Evolutionary conservation across 2,113 vertebrate genomes (phyloP), one percentile per base, ranked within the genome.

Genomic region (Saccopteryx leptura): DNA sequence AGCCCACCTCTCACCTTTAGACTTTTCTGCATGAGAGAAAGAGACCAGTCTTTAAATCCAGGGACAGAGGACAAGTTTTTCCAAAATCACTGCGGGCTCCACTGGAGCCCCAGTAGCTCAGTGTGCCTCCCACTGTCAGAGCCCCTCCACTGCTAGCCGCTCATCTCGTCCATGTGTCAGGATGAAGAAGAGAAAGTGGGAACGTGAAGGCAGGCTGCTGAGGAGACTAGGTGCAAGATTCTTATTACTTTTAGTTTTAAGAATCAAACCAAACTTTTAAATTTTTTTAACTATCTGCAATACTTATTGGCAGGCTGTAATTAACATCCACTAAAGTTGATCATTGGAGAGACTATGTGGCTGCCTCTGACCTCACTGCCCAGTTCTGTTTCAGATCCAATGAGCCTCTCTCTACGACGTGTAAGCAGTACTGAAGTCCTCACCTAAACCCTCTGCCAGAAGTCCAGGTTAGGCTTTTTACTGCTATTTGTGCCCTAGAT

Each of bases 401-500:
- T 1, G 15, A n/a, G 54, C 76, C 52, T 78, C 68, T 84, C 85
- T 96, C 79, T 66, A 2, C 69, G 78, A 85, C 23, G 33, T 87
- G 94, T 54, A 69, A 17, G 21, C 26, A 86, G 86, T 26, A 93
- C 81, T 60, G 17, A 13, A 18, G 46, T 21, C 83, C 85, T 91
- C 39, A 68, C 18, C 1, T 65, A 28, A 91, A 94, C 68, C 3
- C 90, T 93, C 92, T 95, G 96, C 68, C 2, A 46, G 90, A 76
- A 76, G 56, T 88, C 91, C 94, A 90, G 68, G 60, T 92, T 80
- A 88, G 74, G 83, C 17, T 33, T 93, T 52, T 93, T 74, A 80
- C 96, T 91, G 13, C 75, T n/a, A 95, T 82, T 88, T 93, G 92
- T 93, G 48, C 75, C 39, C 11, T 88, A 95, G 97, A 96, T 68